Evolutionary conservation across 2,113 vertebrate genomes (phyloP).

Genomic region (Takifugu bimaculatus): DNA sequence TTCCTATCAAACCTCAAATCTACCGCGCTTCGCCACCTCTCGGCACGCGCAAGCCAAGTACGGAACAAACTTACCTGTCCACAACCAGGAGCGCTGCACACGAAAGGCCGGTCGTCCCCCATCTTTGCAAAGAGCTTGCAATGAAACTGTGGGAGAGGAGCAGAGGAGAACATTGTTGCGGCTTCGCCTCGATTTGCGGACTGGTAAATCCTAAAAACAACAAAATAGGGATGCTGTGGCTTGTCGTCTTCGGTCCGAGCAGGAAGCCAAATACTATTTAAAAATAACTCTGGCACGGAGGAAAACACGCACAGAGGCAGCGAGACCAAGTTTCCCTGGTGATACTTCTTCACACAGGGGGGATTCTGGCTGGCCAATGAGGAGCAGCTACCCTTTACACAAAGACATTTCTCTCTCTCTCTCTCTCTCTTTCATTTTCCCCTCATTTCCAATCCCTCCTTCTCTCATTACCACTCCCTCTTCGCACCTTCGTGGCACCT

Average conservation of each 20-base stretch:
- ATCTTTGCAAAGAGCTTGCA: conserved; percentile 83
- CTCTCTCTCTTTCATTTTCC: conserved; percentile 36
- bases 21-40: neutral
- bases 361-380: conserved; percentile 67
- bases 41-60: conserved; percentile 29
- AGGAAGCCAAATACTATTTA: conserved; percentile 71
- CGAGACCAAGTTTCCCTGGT: conserved; percentile 76
- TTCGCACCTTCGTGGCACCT: conserved; percentile 41
- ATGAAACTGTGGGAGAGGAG: conserved; percentile 74
- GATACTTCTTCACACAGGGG: conserved; percentile 74
- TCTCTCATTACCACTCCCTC: conserved; percentile 51
- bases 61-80: conserved; percentile 86
- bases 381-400: conserved; percentile 52
- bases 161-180: conserved; percentile 74
- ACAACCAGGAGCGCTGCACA: conserved; percentile 92
- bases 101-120: conserved; percentile 98
- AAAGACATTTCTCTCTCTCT: conserved; percentile 57
- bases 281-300: conserved; percentile 75
- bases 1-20: neutral
- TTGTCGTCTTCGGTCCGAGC: conserved; percentile 65
- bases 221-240: conserved; percentile 65
- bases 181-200: conserved; percentile 45
- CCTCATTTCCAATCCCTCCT: conserved; percentile 39
- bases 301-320: conserved; percentile 69
- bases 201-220: conserved; percentile 49